phyloP scores from a whole-genome alignment of 1,140 invertebrate species.

The Planococcus citri region DNA sequence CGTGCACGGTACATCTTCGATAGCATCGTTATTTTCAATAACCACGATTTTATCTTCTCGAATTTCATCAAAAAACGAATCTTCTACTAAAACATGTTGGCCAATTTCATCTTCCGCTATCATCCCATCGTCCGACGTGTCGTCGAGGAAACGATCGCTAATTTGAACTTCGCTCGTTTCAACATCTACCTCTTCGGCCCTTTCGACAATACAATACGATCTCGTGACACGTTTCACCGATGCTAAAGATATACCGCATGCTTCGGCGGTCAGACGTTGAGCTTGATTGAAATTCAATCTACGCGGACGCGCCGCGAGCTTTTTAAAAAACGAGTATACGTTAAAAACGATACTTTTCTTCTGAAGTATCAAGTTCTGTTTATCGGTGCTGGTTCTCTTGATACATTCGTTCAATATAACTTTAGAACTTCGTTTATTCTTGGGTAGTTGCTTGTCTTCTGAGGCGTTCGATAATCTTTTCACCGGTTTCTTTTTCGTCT shows the following conservation, averaged over 20 bases:
- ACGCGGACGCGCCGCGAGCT: background rate
- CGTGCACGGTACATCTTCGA: background rate
- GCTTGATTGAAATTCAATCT: background rate
- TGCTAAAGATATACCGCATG: background rate
- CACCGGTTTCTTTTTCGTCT: background rate
- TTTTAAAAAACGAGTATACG: background rate
- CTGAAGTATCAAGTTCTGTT: background rate
- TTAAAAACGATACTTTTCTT: background rate
- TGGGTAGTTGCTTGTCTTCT: too few relatives aligned
- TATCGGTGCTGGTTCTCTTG: background rate
- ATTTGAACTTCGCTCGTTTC: too few relatives aligned
- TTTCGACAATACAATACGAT: background rate
- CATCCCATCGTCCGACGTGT: too few relatives aligned
- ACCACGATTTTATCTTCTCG: too few relatives aligned
- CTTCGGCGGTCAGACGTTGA: background rate
- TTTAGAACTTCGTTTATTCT: too few relatives aligned
- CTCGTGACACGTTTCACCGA: background rate
- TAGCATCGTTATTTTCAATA: background rate
- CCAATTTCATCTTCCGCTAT: too few relatives aligned
- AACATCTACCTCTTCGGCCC: too few relatives aligned
- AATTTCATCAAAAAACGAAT: too few relatives aligned
- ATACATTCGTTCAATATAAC: background rate
- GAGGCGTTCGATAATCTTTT: background rate
- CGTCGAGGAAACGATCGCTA: too few relatives aligned
- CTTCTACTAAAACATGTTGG: too few relatives aligned